These are phyloP conservation scores for Achroia grisella DNA, from an alignment of 1,140 invertebrate genomes.

Conservation along the genomic window DNA sequence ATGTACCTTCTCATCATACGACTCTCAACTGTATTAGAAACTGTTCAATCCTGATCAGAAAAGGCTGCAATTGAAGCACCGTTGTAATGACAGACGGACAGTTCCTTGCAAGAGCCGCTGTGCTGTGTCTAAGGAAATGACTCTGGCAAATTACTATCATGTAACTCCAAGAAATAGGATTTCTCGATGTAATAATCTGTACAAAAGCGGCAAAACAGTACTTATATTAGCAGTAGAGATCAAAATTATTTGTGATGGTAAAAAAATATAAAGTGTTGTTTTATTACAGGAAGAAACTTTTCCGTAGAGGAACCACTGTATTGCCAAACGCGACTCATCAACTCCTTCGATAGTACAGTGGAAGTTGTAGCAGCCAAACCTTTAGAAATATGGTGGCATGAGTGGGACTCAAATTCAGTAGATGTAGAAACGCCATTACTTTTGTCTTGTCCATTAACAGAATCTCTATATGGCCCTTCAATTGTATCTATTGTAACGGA, in stretches of 20 bases:
- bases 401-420: conserved; percentile 49
- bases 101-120: conserved; percentile 43
- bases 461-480: conserved; percentile 32
- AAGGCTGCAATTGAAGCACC: conserved; percentile 42
- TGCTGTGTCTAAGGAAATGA: conserved; percentile 33
- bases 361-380: conserved; percentile 65
- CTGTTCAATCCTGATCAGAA: conserved; percentile 24
- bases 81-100: conserved; percentile 64
- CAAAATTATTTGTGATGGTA: too few relatives aligned
- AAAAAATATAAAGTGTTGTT: too few relatives aligned
- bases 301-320: conserved; percentile 42
- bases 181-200: conserved; percentile 13
- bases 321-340: conserved; percentile 54
- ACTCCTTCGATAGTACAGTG: conserved; percentile 36
- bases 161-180: conserved; percentile 17
- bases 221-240: too few relatives aligned
- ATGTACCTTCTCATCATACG: too few relatives aligned
- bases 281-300: conserved; percentile 50
- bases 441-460: conserved; percentile 59
- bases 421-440: conserved; percentile 57
- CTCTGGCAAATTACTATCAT: conserved; percentile 46
- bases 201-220: too few relatives aligned
- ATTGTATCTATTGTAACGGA: conserved; percentile 58
- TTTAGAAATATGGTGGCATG: conserved; percentile 66
- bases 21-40: conserved; percentile 26